Conservation (phyloP, 1,140 invertebrate genomes). For the Drosophila bipectinata region DNA sequence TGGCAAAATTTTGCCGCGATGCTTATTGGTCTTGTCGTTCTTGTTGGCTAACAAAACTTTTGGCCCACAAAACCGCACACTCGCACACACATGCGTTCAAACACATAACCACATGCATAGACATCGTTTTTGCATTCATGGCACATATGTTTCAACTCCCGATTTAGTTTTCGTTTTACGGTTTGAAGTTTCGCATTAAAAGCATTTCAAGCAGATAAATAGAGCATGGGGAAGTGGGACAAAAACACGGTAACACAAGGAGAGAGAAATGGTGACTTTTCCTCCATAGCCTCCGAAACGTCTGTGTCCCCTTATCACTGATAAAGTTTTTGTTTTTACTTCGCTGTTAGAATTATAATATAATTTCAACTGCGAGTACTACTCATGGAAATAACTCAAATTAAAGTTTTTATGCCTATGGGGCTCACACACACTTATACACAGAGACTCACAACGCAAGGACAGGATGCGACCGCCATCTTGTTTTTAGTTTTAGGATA, state of each 20-base stretch:
- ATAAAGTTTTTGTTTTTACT: slow-evolving; percentile 71
- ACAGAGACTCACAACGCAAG: slow-evolving; percentile 13
- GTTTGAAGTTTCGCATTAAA: slow-evolving; percentile 67
- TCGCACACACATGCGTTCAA: slow-evolving; percentile 1
- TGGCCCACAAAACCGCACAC: slow-evolving; percentile 28
- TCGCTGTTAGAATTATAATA: slow-evolving; percentile 66
- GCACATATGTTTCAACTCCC: slow-evolving; percentile 47
- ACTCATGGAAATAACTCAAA: slow-evolving; percentile 75
- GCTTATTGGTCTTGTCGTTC: slow-evolving; percentile 32
- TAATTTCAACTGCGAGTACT: slow-evolving; percentile 66
- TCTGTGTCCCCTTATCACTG: slow-evolving; percentile 51
- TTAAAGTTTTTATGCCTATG: slow-evolving; percentile 74
- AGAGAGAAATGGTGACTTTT: slow-evolving; percentile 7
- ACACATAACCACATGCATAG: slow-evolving; percentile 2
- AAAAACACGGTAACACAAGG: not conserved
- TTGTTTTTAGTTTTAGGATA: slow-evolving; percentile 68
- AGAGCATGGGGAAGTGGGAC: slow-evolving; percentile 28
- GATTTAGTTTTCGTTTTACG: slow-evolving; percentile 66
- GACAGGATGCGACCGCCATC: slow-evolving; percentile 42
- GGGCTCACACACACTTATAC: slow-evolving; percentile 40
- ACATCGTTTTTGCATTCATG: slow-evolving; percentile 74
- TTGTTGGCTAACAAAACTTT: slow-evolving; percentile 43
- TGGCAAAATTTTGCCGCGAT: slow-evolving; percentile 27
- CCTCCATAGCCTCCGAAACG: not conserved
- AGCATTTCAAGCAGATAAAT: slow-evolving; percentile 58